Evolutionary conservation across 2,888 invertebrate genomes (phyloP), one percentile per base, ranked within the genome.

Genomic region (Trachelus stipa): DNA sequence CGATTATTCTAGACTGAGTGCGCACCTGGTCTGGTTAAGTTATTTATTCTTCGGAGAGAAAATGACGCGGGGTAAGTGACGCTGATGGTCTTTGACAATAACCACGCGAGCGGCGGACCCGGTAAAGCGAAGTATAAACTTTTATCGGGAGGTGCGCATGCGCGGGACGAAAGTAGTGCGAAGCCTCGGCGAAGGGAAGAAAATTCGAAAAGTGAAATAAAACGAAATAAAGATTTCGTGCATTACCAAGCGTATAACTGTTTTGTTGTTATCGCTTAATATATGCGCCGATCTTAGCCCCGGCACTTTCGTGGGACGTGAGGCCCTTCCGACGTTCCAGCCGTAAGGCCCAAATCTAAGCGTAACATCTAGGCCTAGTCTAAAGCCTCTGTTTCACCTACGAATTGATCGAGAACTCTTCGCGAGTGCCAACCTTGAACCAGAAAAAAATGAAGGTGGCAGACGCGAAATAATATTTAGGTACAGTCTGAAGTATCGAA

Each of bases 21-120:
- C 33, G 73, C 77, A 75, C 74, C 75, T 77, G 77, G 77, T 69
- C 71, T 40, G 31, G 71, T 3, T 37, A 75, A 77, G 40, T 77
- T 75, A 77, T 77, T 77, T 56, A 77, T 75, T 77, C 56, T 75
- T 77, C 75, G 75, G 75, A n/a, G 37, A 33, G 74, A 34, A 77
- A 75, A 77, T 75, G 77, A 71, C 74, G 71, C 33, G 73, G 77
- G 74, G 56, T 77, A 77, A 77, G 75, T 77, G 77, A 77, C 69
- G 77, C 74, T 35, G 74, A 37, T 37, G 15, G 77, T 69, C 74
- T 77, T 71, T 75, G 74, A 77, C 33, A 71, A 31, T 71, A 71
- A 15, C 71, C 71, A n/a, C 71, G 33, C 6, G 74, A 77, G 73
- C 40, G 37, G 40, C 40, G 74, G 75, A 77, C 73, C 73, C 35